These are phyloP conservation scores for Hoplodrina ambigua DNA, from an alignment of 2,888 invertebrate genomes.

Conservation along the genomic window DNA sequence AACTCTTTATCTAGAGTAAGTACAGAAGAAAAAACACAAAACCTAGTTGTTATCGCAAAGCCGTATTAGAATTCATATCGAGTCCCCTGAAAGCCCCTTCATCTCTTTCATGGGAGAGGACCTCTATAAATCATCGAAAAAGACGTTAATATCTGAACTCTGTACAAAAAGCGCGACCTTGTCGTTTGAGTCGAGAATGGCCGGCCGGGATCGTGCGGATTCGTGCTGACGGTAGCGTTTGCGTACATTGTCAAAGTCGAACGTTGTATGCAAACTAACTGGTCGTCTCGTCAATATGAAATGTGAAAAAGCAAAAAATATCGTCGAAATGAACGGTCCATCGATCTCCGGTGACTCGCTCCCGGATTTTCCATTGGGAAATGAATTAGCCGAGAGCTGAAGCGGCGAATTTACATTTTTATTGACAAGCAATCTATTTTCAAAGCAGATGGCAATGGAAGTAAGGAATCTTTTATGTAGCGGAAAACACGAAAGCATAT, in stretches of 20 bases:
- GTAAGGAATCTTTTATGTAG: conserved; percentile 78
- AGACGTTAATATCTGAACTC: conserved; percentile 82
- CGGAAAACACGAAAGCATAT: conserved; percentile 70
- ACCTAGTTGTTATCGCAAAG: conserved; percentile 72
- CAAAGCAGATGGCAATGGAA: conserved; percentile 84
- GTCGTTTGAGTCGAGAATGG: conserved; percentile 67
- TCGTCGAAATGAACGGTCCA: conserved; percentile 86
- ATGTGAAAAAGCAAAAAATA: conserved; percentile 78
- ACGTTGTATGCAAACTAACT: conserved; percentile 78
- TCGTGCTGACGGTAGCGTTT: conserved; percentile 53
- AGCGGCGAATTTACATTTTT: conserved; percentile 89
- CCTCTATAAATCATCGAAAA: conserved; percentile 85
- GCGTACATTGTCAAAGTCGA: conserved; percentile 72
- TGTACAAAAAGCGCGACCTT: conserved; percentile 79
- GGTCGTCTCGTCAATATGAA: conserved; percentile 85
- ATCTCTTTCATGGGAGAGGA: conserved; percentile 82
- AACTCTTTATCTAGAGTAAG: conserved; percentile 33
- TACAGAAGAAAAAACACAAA: conserved; percentile 48
- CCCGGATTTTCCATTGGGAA: conserved; percentile 89
- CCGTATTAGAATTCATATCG: conserved; percentile 85
- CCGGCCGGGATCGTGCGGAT: conserved; percentile 56
- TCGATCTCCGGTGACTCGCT: conserved; percentile 89
- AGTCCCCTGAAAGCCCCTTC: conserved; percentile 81
- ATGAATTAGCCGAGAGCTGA: conserved; percentile 89
- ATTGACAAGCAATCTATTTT: conserved; percentile 90